These are phyloP conservation scores for Lagodon rhomboides DNA, from an alignment of 2,797 vertebrate species.

Conservation along the genomic window DNA sequence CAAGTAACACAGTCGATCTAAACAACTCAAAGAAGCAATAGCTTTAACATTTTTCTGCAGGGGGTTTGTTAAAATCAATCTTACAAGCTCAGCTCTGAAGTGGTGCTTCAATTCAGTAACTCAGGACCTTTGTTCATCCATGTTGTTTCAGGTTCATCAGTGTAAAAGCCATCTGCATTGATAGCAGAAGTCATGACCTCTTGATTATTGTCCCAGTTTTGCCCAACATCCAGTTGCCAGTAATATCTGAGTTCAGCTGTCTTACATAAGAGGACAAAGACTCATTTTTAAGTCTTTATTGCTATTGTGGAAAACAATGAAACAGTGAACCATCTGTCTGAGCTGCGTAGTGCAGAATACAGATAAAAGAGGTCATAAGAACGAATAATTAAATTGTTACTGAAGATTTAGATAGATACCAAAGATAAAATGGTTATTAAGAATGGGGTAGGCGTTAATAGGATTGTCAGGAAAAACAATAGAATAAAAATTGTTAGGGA, in stretches of 20 bases:
- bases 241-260: conserved; percentile 19
- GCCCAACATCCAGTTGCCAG: not conserved
- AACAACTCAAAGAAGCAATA: not conserved
- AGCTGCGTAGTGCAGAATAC: no score
- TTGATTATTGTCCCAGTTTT: conserved; percentile 23
- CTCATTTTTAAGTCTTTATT: no score
- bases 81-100: not conserved
- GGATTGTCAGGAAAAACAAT: no score
- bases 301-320: no score
- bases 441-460: no score
- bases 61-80: not conserved
- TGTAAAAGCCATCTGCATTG: conserved; percentile 3
- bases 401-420: no score
- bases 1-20: not conserved
- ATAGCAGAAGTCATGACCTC: not conserved
- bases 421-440: no score
- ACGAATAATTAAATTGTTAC: no score
- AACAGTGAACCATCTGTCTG: no score
- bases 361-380: no score
- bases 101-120: not conserved
- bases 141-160: conserved; percentile 6
- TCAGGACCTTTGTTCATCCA: not conserved
- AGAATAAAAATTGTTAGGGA: no score
- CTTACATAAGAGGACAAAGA: conserved; percentile 35
- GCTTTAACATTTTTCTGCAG: not conserved